Base-by-base conservation (phyloP, 2,888 invertebrate genomes). In the Heliconius cydno region DNA sequence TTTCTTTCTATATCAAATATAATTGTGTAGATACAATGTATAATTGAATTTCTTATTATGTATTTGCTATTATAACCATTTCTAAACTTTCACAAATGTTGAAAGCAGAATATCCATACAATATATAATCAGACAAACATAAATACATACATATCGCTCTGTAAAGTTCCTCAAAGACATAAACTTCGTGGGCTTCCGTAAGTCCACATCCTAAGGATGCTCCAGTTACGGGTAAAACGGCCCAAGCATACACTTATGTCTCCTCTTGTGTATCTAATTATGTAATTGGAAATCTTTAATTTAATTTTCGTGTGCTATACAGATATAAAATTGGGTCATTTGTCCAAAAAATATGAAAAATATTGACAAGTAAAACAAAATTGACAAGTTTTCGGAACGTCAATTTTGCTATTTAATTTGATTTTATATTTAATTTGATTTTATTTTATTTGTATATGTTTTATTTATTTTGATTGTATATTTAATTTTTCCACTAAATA, bases 151-250 rank as follows among this genome's bases (percentile, higher is more conserved):
- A 78, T 78, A 70, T 65, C 71, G 63, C 77, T 71, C 67, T 25
- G 75, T 65, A 75, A 79, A 79, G 66, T 81, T 79, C 52, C 77
- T 81, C 68, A 74, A 68, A 79, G 68, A 77, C 75, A 71, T 74
- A 77, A 79, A 78, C 78, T 78, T 81, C 63, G 76, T 65, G 77
- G 77, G 72, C 78, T 81, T 79, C 80, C 80, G 78, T 78, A 38
- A 76, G 76, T 81, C 80, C 68, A 81, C 81, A 81, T 81, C 80
- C 81, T 78, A 46, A 63, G 60, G 52, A 76, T 68, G 80, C 80
- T 78, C 81, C 76, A 80, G 78, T 81, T 78, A 71, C 77, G 66
- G 65, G 52, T 63, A 65, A 81, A 78, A 70, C 77, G 52, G 77
- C 34, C 80, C 81, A 81, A 78, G 74, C 57, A 70, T 75, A 38